These are phyloP conservation scores for Megastigmus dorsalis DNA, from an alignment of 2,888 invertebrate genomes.

Conservation along the genomic window DNA sequence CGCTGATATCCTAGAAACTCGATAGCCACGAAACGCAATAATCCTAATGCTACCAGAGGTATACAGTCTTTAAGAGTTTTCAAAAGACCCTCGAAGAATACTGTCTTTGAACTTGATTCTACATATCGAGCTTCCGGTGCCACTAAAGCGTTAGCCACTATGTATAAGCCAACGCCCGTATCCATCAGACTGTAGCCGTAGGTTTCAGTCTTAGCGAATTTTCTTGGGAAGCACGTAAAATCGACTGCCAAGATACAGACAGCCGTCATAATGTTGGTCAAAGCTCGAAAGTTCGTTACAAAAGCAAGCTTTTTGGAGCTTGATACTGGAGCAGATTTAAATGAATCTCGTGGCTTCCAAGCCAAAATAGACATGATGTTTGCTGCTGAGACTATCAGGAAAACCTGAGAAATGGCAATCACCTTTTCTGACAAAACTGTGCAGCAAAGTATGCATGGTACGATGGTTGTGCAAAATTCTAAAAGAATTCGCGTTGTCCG, in stretches of 20 bases:
- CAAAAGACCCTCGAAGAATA: conserved; percentile 52
- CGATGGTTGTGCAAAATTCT: conserved; percentile 66
- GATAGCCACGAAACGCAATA: conserved; percentile 78
- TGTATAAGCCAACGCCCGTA: conserved; percentile 92
- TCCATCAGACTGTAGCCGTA: conserved; percentile 96
- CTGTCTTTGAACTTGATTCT: conserved; percentile 28
- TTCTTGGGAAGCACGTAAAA: conserved; percentile 89
- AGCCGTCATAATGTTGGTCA: conserved; percentile 84
- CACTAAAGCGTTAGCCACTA: conserved; percentile 87
- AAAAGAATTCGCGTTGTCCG: conserved; percentile 61
- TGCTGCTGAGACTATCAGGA: conserved; percentile 59
- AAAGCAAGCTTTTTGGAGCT: conserved; percentile 66
- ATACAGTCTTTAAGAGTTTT: conserved; percentile 71
- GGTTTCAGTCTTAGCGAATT: conserved; percentile 90
- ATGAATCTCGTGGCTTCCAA: conserved; percentile 35
- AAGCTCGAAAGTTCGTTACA: conserved; percentile 82
- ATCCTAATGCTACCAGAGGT: conserved; percentile 79
- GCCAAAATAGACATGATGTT: conserved; percentile 59
- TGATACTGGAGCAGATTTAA: conserved; percentile 29
- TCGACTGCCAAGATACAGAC: conserved; percentile 95
- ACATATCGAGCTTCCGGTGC: conserved; percentile 76
- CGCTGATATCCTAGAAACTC: conserved; percentile 87
- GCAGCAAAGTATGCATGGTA: conserved; percentile 69
- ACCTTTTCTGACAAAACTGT: conserved; percentile 67
- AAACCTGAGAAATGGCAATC: conserved; percentile 57